phyloP scores from a whole-genome alignment of 2,797 vertebrate genomes.

The Dermochelys coriacea region DNA sequence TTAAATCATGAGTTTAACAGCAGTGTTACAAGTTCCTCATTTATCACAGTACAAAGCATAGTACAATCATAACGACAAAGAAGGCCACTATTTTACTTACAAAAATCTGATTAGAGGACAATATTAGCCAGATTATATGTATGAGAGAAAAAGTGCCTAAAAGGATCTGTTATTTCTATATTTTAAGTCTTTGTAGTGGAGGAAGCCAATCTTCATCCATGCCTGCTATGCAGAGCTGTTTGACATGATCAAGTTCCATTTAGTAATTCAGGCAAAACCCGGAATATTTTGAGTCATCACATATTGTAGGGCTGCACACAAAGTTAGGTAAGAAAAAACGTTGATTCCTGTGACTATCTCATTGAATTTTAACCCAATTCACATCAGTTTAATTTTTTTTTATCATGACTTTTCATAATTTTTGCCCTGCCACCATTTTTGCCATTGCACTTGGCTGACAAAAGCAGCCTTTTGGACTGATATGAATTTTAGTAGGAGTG shows the following conservation, averaged over 20 bases:
- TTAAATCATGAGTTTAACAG: background rate
- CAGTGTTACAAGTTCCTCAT: background rate
- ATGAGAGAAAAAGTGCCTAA: background rate
- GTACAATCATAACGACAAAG: background rate
- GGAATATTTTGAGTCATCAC: background rate
- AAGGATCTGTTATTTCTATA: background rate
- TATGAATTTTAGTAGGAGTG: background rate
- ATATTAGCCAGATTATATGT: accelerated
- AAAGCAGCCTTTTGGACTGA: background rate
- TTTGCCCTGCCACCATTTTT: background rate
- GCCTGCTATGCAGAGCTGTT: background rate
- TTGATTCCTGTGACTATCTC: background rate
- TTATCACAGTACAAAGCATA: accelerated
- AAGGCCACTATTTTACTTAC: background rate
- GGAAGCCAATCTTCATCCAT: background rate
- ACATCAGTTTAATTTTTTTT: background rate
- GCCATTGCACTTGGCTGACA: background rate
- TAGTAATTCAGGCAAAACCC: background rate
- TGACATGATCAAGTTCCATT: background rate
- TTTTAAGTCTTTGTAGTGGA: background rate
- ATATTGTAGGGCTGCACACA: background rate
- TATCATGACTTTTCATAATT: background rate
- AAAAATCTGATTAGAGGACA: background rate
- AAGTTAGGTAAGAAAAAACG: background rate
- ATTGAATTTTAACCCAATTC: background rate